phyloP scores from a whole-genome alignment of 2,888 invertebrate genomes.

The Drosophila mayaguana region DNA sequence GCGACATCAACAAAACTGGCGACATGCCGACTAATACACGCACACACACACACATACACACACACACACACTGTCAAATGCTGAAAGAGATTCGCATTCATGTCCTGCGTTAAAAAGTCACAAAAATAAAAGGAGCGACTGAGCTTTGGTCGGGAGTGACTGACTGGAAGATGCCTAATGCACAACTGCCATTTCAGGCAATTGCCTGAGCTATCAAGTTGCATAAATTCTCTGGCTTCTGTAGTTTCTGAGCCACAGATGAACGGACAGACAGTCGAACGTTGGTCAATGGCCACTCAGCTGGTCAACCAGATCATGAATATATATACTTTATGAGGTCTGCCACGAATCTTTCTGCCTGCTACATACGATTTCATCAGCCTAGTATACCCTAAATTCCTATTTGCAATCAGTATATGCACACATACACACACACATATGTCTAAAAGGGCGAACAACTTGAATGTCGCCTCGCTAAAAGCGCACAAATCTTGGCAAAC shows the following conservation, averaged over 20 bases:
- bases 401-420: background rate
- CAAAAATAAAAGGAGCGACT: slow-evolving; percentile 34
- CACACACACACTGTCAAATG: background rate
- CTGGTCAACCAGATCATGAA: too few relatives aligned
- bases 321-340: background rate
- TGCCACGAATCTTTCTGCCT: background rate
- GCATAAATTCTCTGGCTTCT: too few relatives aligned
- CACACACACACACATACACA: slow-evolving; percentile 5
- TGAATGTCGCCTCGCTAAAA: slow-evolving; percentile 69
- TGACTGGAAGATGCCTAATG: background rate
- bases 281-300: too few relatives aligned
- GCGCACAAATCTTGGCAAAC: slow-evolving; percentile 76
- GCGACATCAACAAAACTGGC: slow-evolving; percentile 69
- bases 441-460: slow-evolving; percentile 37
- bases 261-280: too few relatives aligned
- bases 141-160: background rate
- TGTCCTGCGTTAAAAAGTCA: slow-evolving; percentile 70
- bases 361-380: background rate
- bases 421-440: slow-evolving; percentile 8
- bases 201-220: too few relatives aligned
- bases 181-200: too few relatives aligned
- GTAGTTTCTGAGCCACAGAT: too few relatives aligned
- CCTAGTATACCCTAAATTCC: background rate
- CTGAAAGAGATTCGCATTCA: slow-evolving; percentile 56
- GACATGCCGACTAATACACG: slow-evolving; percentile 65